Base-by-base conservation (phyloP, 2,797 vertebrate species). In the Tapera naevia region DNA sequence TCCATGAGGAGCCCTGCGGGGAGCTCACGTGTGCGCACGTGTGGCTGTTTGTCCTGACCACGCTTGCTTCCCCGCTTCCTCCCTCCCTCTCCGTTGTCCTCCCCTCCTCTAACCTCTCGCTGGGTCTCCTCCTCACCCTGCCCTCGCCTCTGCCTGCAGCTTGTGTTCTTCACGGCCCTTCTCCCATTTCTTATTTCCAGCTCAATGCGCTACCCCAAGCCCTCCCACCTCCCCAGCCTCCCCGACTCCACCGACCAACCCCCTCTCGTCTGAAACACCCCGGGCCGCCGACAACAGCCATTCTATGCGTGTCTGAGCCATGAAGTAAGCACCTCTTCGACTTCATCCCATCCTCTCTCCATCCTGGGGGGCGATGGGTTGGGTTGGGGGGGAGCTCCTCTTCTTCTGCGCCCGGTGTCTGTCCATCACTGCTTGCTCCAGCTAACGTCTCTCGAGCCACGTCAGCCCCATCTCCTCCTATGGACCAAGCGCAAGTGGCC, bases 291-390 rank as follows among this genome's bases (percentile, higher is more conserved):
- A 98, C 97, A 97, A 75, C 98, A 98, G 95, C 98, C 98, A 98
- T 97, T 98, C 98, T 98, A 98, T 99, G 99, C 98, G 98, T 98
- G 98, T 98, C 98, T 99, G 98, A 99, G 96, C 97, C 96, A 76
- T 91, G 97, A 98, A 96, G 98, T 98, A 98, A 98, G 98, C 96
- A 97, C 84, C 83, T 95, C 95, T 97, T 97, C 95, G 97, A 79
- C 92, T 71, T 91, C 96, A 83, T 95, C 92, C 88, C 91, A 57
- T 48, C 88, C 61, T 66, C 50, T 53, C 64, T 86, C 69, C 95
- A 94, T 93, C 81, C 50, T 1, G 1, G 28, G 76, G 76, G 37
- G n/a, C n/a, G n/a, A n/a, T n/a, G 60, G 27, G 16, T 69, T 39
- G 74, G 92, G 50, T 14, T 10, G 9, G 9, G 50, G 50, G 48